These are phyloP conservation scores for Pangasius djambal DNA, from an alignment of 2,797 vertebrate species.

Conservation along the genomic window DNA sequence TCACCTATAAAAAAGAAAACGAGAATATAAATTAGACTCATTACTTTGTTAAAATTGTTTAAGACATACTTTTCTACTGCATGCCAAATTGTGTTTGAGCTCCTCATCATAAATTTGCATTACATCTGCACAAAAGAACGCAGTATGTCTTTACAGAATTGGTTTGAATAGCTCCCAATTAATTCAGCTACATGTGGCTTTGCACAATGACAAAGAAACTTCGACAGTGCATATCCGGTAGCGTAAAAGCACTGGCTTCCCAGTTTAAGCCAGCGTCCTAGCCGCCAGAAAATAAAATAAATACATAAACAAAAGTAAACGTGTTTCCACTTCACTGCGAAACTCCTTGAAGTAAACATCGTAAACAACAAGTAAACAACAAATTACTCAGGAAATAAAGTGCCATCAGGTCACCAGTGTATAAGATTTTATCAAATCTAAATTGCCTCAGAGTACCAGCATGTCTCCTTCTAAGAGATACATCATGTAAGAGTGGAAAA, in stretches of 20 bases:
- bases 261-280: not conserved
- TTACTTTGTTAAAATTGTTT: not conserved
- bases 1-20: conserved; percentile 64
- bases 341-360: not conserved
- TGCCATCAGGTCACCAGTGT: not conserved
- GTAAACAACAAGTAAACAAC: not conserved
- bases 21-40: not conserved
- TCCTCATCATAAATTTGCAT: not conserved
- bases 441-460: not conserved
- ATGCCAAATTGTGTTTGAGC: not conserved
- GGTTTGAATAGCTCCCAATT: no score
- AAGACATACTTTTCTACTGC: not conserved
- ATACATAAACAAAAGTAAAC: not conserved
- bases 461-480: not conserved
- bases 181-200: not conserved
- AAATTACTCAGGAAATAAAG: not conserved
- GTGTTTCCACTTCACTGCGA: no score
- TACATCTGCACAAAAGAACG: not conserved
- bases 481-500: not conserved
- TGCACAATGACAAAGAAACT: not conserved
- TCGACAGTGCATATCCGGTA: not conserved
- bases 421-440: not conserved
- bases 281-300: not conserved
- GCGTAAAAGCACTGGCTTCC: not conserved
- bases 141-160: not conserved